phyloP scores from a whole-genome alignment of 1,140 invertebrate genomes.

The Ceratina australensis region DNA sequence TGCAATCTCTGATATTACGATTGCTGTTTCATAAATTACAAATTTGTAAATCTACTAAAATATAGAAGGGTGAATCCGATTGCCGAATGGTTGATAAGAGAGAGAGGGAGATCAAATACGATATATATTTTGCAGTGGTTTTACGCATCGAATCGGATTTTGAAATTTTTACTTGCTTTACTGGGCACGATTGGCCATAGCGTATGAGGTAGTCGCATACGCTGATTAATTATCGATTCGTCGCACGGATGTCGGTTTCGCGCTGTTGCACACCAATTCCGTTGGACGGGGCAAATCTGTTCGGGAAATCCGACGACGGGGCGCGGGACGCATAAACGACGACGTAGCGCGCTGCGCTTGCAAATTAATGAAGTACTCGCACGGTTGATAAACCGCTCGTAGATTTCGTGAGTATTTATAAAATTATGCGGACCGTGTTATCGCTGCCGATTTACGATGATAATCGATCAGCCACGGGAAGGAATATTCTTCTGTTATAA shows the following conservation, averaged over 20 bases:
- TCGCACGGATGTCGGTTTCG: conserved; percentile 7
- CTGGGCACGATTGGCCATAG: neutral
- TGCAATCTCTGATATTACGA: too few relatives aligned
- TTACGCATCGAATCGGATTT: too few relatives aligned
- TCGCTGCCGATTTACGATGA: neutral
- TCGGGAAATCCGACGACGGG: neutral
- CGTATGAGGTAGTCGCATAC: too few relatives aligned
- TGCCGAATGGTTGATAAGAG: too few relatives aligned
- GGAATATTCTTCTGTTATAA: neutral
- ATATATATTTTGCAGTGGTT: too few relatives aligned
- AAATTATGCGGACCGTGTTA: neutral
- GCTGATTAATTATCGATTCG: conserved; percentile 33
- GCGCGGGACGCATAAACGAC: neutral
- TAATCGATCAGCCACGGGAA: neutral
- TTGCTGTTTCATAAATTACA: too few relatives aligned
- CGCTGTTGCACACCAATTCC: neutral
- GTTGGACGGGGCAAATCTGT: neutral
- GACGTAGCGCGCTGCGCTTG: conserved; percentile 8
- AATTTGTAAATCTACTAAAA: too few relatives aligned
- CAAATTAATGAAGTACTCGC: conserved; percentile 19
- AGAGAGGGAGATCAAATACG: too few relatives aligned
- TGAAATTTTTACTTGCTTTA: too few relatives aligned
- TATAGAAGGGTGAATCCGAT: too few relatives aligned
- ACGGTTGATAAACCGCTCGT: neutral
- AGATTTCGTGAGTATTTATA: neutral